Evolutionary conservation across 2,113 vertebrate genomes (phyloP).

Genomic region (Bucco capensis): DNA sequence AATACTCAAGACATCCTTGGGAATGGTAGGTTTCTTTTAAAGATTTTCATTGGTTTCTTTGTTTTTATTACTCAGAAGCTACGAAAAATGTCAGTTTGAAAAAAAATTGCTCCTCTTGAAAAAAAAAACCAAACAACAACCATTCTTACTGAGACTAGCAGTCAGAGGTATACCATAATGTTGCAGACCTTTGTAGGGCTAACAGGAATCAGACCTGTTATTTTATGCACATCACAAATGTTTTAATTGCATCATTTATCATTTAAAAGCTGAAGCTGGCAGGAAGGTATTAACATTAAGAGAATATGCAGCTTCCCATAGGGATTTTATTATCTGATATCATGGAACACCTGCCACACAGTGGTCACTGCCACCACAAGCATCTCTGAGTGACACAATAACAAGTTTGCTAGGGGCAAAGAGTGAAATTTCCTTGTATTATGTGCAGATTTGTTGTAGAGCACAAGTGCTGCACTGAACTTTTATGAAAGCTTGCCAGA

Average conservation of each 20-base stretch:
- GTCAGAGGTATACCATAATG: background rate
- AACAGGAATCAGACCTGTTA: constrained; percentile 15
- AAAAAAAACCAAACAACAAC: background rate
- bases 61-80: background rate
- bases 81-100: background rate
- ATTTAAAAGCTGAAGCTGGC: constrained; percentile 39
- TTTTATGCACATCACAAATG: constrained; percentile 36
- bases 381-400: constrained; percentile 4
- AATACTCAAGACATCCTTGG: background rate
- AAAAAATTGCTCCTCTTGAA: background rate
- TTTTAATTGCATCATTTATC: constrained; percentile 61
- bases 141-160: background rate
- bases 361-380: constrained; percentile 23
- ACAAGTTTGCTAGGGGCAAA: background rate
- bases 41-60: background rate
- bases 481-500: background rate
- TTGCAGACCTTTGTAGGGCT: background rate
- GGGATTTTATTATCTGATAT: constrained; percentile 46
- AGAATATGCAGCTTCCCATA: constrained; percentile 10
- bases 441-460: background rate
- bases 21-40: background rate
- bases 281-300: constrained; percentile 16
- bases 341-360: constrained; percentile 14
- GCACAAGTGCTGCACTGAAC: background rate
- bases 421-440: constrained; percentile 14